phyloP scores from a whole-genome alignment of 2,797 vertebrate genomes.

The Oophaga sylvatica region DNA sequence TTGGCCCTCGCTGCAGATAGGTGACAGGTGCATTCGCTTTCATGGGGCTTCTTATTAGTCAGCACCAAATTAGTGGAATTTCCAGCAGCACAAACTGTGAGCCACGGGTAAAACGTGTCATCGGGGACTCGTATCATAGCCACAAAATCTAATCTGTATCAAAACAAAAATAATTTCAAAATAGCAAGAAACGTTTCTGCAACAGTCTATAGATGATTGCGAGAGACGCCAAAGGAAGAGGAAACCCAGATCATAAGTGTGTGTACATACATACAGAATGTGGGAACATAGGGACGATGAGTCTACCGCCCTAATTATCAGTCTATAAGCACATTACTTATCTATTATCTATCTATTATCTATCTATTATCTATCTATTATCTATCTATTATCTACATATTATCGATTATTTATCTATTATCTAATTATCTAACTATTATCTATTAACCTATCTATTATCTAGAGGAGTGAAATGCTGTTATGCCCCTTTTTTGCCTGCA shows the following conservation, averaged over 20 bases:
- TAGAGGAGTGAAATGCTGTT: too few species aligned
- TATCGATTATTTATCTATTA: too few species aligned
- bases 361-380: too few species aligned
- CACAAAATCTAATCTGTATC: background rate
- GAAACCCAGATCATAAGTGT: background rate
- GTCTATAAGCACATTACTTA: too few species aligned
- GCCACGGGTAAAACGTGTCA: background rate
- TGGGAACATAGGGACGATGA: too few species aligned
- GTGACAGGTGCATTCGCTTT: background rate
- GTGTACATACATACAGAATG: too few species aligned
- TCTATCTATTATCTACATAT: too few species aligned
- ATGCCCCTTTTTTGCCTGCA: too few species aligned
- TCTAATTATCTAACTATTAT: too few species aligned
- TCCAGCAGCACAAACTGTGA: background rate
- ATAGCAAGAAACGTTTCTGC: background rate
- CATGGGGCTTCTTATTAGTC: background rate
- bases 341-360: too few species aligned
- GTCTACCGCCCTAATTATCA: too few species aligned
- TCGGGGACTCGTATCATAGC: background rate
- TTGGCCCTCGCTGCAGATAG: background rate
- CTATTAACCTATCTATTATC: too few species aligned
- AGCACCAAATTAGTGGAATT: background rate
- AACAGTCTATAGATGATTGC: background rate
- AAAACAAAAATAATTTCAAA: background rate
- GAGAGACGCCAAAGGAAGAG: background rate